Base-by-base conservation (phyloP, 2,888 invertebrate genomes). In the Neoscelio sp. region DNA sequence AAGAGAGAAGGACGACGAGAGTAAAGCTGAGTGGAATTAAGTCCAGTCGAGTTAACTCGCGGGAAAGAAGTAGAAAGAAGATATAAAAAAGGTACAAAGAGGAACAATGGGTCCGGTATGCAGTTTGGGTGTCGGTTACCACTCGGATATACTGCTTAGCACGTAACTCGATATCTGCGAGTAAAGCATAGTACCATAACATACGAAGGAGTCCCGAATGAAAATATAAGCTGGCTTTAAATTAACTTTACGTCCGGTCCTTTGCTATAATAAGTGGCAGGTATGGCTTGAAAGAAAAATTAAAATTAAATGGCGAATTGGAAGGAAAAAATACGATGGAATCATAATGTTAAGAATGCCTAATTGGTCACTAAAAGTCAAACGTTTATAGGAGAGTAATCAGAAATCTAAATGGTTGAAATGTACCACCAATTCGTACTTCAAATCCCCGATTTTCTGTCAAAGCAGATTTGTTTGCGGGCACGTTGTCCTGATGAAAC, bases 91-190 rank as follows among this genome's bases (percentile, higher is more conserved):
- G 73, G 65, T 50, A 75, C 44, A 52, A 64, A 33, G 79, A 80
- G 73, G 83, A 85, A 86, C 85, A 85, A 85, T 85, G 83, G 82
- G 80, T 82, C 75, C 80, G 82, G 84, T 85, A 83, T 85, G 84
- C 76, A 82, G 84, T 84, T 85, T 78, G 83, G 84, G 85, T 87
- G 86, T 88, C 88, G 82, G 85, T 88, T 87, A 86, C 88, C 80
- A 77, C 83, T 82, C 80, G 83, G 80, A 79, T 85, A 81, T 82
- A 82, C 85, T 82, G 87, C 87, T 88, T 88, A 86, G 83, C 87
- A 82, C 85, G 89, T 89, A 89, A 89, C 87, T 85, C 86, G 89
- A 89, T 87, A 89, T 86, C 87, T 73, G 80, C 78, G 58, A 33
- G 64, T 65, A 50, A 67, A 48, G 71, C 73, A 20, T 52, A 30